Percentiles rank a stretch among this genome's conserved stretches.
Conservation (phyloP, 2,797 vertebrate species). For the Enoplosus armatus region DNA sequence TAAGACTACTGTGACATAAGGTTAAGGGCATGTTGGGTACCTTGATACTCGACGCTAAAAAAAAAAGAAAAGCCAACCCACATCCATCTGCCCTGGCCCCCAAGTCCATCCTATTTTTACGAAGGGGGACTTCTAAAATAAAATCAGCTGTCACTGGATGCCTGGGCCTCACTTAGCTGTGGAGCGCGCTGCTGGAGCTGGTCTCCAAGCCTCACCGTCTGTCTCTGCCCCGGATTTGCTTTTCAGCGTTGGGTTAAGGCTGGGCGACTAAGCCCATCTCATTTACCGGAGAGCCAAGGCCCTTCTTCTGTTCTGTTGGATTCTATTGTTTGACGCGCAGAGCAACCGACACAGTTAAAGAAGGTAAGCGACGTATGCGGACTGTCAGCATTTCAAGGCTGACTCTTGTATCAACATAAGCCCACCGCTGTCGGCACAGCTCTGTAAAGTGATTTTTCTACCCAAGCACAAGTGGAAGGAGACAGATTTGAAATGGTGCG, state of each 20-base stretch:
- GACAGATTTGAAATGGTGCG: constrained; percentile 49
- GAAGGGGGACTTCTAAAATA: constrained; percentile 86
- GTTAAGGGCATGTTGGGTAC: constrained; percentile 86
- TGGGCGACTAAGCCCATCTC: background rate
- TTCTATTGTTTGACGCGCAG: constrained; percentile 56
- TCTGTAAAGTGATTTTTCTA: constrained; percentile 38
- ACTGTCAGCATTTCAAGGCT: constrained; percentile 27
- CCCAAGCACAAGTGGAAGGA: constrained; percentile 35
- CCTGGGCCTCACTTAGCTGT: constrained; percentile 81
- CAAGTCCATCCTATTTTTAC: constrained; percentile 74
- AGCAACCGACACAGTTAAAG: background rate
- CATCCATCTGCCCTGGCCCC: constrained; percentile 71
- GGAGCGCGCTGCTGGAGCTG: constrained; percentile 87
- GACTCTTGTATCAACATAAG: constrained; percentile 23
- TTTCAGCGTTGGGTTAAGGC: constrained; percentile 17
- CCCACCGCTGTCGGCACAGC: constrained; percentile 6
- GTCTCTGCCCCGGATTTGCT: constrained; percentile 51
- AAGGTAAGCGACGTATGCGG: constrained; percentile 65
- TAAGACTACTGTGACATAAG: constrained; percentile 82
- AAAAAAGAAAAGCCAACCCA: constrained; percentile 88
- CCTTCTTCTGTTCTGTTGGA: constrained; percentile 58
- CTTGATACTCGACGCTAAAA: constrained; percentile 85
- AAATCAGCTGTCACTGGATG: constrained; percentile 88
- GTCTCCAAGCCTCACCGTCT: constrained; percentile 84
- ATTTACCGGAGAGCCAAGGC: constrained; percentile 15